phyloP scores from a whole-genome alignment of 2,888 invertebrate genomes.

The Celastrina argiolus region DNA sequence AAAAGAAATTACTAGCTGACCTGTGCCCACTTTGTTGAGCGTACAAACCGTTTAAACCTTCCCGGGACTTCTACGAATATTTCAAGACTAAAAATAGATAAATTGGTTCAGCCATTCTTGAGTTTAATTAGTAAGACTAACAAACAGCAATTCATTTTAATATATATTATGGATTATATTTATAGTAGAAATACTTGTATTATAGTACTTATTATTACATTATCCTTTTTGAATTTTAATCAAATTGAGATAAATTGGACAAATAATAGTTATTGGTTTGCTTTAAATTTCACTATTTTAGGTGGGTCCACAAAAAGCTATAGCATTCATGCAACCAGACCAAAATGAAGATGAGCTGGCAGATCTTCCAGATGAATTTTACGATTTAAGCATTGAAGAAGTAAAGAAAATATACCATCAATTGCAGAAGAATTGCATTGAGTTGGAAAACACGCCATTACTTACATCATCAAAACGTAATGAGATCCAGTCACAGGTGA shows the following conservation, averaged over 20 bases:
- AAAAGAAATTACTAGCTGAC: background rate
- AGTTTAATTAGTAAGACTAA: no score
- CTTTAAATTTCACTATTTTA: conserved; percentile 46
- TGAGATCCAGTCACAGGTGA: conserved; percentile 50
- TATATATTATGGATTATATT: no score
- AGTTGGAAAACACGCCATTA: conserved; percentile 85
- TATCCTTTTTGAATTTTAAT: no score
- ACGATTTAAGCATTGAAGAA: conserved; percentile 90
- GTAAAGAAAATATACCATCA: conserved; percentile 86
- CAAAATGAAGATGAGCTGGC: conserved; percentile 76
- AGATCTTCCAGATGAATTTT: conserved; percentile 92
- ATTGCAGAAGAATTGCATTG: conserved; percentile 80
- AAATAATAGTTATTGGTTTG: no score
- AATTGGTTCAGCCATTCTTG: no score
- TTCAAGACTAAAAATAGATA: no score
- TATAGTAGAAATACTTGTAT: background rate
- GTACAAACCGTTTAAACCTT: no score
- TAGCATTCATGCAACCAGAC: conserved; percentile 83
- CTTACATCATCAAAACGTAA: conserved; percentile 72
- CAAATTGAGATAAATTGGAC: no score
- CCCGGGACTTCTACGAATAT: no score
- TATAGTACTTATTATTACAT: no score
- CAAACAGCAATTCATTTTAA: no score
- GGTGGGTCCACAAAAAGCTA: conserved; percentile 86
- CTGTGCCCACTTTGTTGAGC: no score